Evolutionary conservation across 2,888 invertebrate genomes (phyloP).

Genomic region (Pheosia gnoma): DNA sequence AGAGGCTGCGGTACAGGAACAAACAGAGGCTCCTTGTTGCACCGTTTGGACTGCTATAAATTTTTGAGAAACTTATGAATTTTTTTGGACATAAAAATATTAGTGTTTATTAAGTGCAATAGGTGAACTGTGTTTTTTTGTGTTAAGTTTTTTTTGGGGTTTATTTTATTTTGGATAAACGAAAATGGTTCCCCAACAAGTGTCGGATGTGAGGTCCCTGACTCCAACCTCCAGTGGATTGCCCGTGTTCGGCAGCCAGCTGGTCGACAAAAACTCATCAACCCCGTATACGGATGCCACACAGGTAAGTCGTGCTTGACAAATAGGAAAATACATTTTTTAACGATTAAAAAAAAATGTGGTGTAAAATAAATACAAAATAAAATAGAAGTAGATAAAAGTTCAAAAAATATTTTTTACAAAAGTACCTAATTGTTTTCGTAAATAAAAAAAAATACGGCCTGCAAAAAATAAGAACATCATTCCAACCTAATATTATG

Average conservation of each 20-base stretch:
- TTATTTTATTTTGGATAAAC: constrained; percentile 65
- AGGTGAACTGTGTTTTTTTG: constrained; percentile 80
- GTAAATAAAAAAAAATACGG: too few relatives aligned
- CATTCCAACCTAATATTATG: too few relatives aligned
- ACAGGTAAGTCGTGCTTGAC: constrained; percentile 87
- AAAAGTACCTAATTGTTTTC: too few relatives aligned
- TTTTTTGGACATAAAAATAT: constrained; percentile 61
- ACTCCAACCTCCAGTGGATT: constrained; percentile 86
- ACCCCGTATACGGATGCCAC: constrained; percentile 99
- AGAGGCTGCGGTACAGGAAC: constrained; percentile 72
- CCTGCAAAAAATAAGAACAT: too few relatives aligned
- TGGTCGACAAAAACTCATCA: constrained; percentile 94
- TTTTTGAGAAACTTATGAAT: constrained; percentile 44
- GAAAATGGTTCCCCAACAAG: constrained; percentile 91
- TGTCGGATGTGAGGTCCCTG: constrained; percentile 83
- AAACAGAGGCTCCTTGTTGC: constrained; percentile 63
- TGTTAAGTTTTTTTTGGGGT: constrained; percentile 58
- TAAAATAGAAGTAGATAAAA: background rate
- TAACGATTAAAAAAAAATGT: constrained; percentile 18
- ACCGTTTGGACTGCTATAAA: constrained; percentile 72
- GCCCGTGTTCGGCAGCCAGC: constrained; percentile 94
- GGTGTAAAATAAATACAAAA: constrained; percentile 8
- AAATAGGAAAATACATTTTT: constrained; percentile 8
- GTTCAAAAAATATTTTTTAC: too few relatives aligned
- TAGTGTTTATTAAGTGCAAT: constrained; percentile 73